phyloP scores from a whole-genome alignment of 2,113 vertebrate species.

The Lycocorax pyrrhopterus region DNA sequence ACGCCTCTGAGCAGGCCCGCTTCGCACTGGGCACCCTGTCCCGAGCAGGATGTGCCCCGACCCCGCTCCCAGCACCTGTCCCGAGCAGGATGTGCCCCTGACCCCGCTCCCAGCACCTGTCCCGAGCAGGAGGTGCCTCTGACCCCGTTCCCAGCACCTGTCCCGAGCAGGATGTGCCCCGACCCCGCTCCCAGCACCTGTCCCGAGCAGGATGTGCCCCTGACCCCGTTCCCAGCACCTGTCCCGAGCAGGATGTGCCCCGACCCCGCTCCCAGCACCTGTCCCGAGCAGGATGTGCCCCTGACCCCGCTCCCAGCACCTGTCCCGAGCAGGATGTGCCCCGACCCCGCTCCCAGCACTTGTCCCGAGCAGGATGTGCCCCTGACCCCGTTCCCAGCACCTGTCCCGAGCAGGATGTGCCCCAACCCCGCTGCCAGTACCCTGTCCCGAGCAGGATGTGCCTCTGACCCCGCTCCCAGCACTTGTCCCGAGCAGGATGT shows the following conservation, averaged over 20 bases:
- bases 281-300: background rate
- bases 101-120: rapidly evolving
- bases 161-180: background rate
- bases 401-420: background rate
- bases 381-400: too few relatives aligned
- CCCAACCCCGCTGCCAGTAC: background rate
- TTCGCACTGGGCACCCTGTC: background rate
- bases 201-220: background rate
- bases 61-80: background rate
- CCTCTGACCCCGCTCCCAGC: background rate
- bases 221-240: background rate
- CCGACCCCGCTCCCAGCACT: background rate
- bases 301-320: too few relatives aligned
- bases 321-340: background rate
- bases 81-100: background rate
- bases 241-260: background rate
- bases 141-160: background rate
- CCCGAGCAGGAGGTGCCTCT: background rate
- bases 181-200: background rate
- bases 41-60: background rate
- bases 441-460: background rate
- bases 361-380: background rate
- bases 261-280: background rate
- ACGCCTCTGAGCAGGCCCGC: background rate
- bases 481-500: background rate